Base-by-base conservation (phyloP, 2,888 invertebrate genomes). In the Lysandra bellargus region DNA sequence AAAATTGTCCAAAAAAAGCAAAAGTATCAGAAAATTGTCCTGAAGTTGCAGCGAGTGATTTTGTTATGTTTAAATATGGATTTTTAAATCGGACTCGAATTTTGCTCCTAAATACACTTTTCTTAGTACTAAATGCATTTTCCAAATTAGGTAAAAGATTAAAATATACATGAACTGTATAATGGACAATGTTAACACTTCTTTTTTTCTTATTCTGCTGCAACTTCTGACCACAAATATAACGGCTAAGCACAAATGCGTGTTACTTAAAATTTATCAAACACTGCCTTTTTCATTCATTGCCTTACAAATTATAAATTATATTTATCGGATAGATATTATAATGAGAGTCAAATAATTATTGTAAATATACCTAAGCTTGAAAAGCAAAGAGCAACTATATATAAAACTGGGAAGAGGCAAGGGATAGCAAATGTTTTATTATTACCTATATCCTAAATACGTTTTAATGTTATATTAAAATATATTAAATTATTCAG, bases 251-350 rank as follows among this genome's bases (percentile, higher is more conserved):
- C 69, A 69, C 69, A 69, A 69, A 69, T 5, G 69, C 4, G 69
- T 69, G 33, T 69, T 69, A 69, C 69, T 69, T 69, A 69, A 69
- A 30, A 64, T 64, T 69, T 69, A 61, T 17, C 33, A 1, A 37
- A 69, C 69, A 69, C 69, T 69, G 69, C 33, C 69, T 69, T 37
- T 69, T 64, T 33, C 12, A 69, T 69, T 69, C 33, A 69, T 33
- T 69, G 69, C 69, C 69, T 69, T 69, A 69, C 1, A 69, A 64
- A 37, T 33, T 69, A 37, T 69, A 14, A 69, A 69, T 5, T 69
- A 69, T 69, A 69, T 69, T 33, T 69, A 69, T 69, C 14, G 33
- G 14, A 69, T 69, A 30, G 23, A 30, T 64, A 64, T 30, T 64
- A 64, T 30, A 9, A 49, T 69, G 33, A 69, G 69, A 37, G 33